Percentiles rank a stretch among this genome's conserved stretches.
Conservation (phyloP, 2,113 vertebrate genomes). For the Burhinus oedicnemus region DNA sequence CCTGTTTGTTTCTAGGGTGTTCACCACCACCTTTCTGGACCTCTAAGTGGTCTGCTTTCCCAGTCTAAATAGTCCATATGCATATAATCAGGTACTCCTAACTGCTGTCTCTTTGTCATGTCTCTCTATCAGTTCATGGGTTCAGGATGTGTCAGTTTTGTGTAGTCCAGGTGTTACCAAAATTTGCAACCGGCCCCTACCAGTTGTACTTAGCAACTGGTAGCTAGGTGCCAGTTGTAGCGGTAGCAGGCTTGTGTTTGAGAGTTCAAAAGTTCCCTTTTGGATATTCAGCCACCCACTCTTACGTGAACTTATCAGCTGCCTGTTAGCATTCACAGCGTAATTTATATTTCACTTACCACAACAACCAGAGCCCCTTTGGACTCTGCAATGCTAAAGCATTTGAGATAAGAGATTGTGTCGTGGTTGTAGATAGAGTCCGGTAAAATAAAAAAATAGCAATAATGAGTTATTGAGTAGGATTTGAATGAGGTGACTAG, state of each 20-base stretch:
- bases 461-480: neutral
- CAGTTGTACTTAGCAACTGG: neutral
- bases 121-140: neutral
- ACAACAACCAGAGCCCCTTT: neutral
- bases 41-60: neutral
- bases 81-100: neutral
- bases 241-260: neutral
- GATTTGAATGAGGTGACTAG: neutral
- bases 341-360: neutral
- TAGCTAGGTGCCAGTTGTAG: neutral
- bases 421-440: neutral
- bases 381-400: neutral
- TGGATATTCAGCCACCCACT: neutral
- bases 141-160: neutral
- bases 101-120: neutral
- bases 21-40: neutral
- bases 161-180: neutral
- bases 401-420: neutral
- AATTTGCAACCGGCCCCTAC: neutral
- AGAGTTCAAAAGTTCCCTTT: neutral
- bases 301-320: neutral
- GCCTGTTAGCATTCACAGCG: neutral
- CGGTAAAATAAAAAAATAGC: neutral
- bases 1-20: neutral
- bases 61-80: neutral